Base-by-base conservation (phyloP, 1,140 invertebrate genomes). In the Drosophila pseudoobscura region DNA sequence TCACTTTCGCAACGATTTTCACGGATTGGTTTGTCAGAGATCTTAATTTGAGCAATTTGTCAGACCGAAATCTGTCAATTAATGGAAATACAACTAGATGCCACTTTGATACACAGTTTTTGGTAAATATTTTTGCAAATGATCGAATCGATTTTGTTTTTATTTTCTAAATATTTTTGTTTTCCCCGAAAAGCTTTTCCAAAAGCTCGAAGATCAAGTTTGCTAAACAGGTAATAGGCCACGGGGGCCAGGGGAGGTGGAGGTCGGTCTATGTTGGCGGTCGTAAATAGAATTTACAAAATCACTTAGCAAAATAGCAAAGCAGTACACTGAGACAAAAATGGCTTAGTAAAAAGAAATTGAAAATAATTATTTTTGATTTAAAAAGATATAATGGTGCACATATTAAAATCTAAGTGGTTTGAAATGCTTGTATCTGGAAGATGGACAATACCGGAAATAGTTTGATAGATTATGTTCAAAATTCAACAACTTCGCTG, bases 211-310 rank as follows among this genome's bases (percentile, higher is more conserved):
- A 22, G 50, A 65, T 5, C n/a, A 50, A 68, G 65, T 45, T 66
- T 24, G 24, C 26, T 69, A 63, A 69, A n/a, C 63, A 69, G 63
- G 44, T 69, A 50, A 56, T 26, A 46, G 35, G 46, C 56, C 35
- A 35, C 62, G 11, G 39, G 22, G 35, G 13, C 44, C 24, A 45
- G 51, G 1, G 49, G 15, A 69, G 46, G 49, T 56, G 49, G 15
- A 69, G 46, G 49, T 56, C 49, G 20, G 20, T 20, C 20, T 1
- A 20, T 69, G 43, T 56, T 68, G 54, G 17, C 22, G 13, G 29
- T 41, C 62, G 55, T 44, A 77, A 77, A 76, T 76, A 76, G 57
- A 75, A 66, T 54, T 63, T 51, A 44, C 6, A 63, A 74, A 52
- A 49, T 20, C 39, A 31, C n/a, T 56, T 69, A 44, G 39, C 41